Evolutionary conservation across 2,888 invertebrate genomes (phyloP).

Genomic region (Oligia latruncula): DNA sequence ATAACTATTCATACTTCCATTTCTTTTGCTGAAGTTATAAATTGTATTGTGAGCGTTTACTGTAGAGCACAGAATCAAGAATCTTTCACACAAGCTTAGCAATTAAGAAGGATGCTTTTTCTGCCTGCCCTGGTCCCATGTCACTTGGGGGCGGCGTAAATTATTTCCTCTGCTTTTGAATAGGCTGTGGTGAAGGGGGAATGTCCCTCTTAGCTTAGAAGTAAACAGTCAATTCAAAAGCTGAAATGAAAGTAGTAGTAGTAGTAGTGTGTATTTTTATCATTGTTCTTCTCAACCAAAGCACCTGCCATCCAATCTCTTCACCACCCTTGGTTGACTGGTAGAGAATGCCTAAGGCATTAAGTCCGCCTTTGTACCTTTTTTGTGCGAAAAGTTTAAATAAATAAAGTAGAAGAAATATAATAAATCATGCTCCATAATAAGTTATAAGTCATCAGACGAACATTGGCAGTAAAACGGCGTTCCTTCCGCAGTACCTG

Average conservation of each 20-base stretch:
- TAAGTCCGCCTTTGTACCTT: no score
- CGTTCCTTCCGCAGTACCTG: slow-evolving; percentile 91
- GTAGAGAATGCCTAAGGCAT: no score
- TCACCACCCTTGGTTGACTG: no score
- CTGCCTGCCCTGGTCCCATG: neutral
- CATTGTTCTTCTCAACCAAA: no score
- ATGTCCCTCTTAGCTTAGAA: neutral
- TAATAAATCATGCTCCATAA: neutral
- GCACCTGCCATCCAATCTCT: no score
- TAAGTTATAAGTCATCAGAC: neutral
- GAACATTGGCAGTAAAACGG: slow-evolving; percentile 3
- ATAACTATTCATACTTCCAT: neutral
- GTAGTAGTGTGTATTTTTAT: no score
- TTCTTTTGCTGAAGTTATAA: neutral
- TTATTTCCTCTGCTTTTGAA: no score
- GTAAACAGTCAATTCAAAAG: neutral
- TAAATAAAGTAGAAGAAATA: neutral
- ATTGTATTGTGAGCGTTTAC: neutral
- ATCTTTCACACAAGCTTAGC: neutral
- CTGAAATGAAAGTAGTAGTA: neutral
- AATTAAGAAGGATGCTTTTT: neutral
- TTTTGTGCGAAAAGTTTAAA: no score
- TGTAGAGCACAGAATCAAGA: neutral
- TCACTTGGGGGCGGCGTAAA: neutral
- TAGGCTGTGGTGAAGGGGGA: no score